Conservation (phyloP, 2,888 invertebrate species). For the Antheraea yamamai region DNA sequence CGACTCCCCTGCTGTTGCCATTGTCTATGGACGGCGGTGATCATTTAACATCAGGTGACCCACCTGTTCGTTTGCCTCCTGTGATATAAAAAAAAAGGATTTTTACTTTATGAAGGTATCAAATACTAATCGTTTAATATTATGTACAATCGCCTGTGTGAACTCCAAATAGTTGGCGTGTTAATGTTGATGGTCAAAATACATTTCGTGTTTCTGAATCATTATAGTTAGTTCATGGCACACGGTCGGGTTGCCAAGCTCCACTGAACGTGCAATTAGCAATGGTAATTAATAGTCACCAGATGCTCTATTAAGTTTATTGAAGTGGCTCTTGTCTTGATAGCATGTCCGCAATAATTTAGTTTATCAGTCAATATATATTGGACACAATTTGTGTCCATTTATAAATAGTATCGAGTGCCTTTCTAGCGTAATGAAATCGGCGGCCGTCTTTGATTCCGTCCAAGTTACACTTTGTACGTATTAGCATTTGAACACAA, state of each 20-base stretch:
- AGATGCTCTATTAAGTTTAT: slow-evolving; percentile 10
- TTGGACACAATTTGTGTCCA: background rate
- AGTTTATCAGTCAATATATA: background rate
- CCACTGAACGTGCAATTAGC: background rate
- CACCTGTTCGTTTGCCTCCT: too few relatives aligned
- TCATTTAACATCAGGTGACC: too few relatives aligned
- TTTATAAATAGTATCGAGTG: background rate
- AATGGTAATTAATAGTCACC: slow-evolving; percentile 10
- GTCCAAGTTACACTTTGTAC: too few relatives aligned
- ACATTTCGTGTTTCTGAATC: background rate
- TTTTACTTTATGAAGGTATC: too few relatives aligned
- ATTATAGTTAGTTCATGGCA: background rate
- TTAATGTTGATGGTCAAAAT: background rate
- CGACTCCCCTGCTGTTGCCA: too few relatives aligned
- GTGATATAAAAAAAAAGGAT: too few relatives aligned
- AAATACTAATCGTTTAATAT: background rate
- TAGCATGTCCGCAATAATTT: slow-evolving; percentile 4
- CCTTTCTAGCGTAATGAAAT: background rate
- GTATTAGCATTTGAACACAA: too few relatives aligned
- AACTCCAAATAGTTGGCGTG: background rate
- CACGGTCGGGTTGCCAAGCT: background rate
- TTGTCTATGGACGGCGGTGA: too few relatives aligned
- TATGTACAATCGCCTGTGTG: background rate
- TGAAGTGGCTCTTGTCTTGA: background rate
- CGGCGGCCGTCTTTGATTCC: too few relatives aligned